These are phyloP conservation scores for Antigone vipio DNA, from an alignment of 2,113 vertebrate species.

Conservation along the genomic window DNA sequence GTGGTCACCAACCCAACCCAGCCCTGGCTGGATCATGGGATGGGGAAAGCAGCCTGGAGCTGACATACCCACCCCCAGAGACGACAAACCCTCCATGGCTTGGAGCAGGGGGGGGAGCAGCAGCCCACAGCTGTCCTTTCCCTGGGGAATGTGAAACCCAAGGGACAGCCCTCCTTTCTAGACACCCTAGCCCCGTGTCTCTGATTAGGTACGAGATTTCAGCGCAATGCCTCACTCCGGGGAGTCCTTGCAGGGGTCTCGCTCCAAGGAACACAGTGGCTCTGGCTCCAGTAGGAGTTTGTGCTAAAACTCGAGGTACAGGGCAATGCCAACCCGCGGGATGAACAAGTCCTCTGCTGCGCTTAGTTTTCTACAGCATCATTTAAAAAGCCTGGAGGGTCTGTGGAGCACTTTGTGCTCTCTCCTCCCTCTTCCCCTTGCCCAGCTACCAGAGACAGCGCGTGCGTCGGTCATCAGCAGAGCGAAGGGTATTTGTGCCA, in stretches of 20 bases:
- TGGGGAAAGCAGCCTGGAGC: neutral
- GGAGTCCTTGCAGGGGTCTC: neutral
- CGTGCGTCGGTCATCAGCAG: accelerated
- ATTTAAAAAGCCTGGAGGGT: neutral
- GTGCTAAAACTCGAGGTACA: neutral
- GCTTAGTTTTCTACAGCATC: neutral
- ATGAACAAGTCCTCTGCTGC: neutral
- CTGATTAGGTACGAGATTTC: neutral
- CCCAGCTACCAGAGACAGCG: neutral
- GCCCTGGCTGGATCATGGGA: neutral
- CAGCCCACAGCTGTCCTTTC: neutral
- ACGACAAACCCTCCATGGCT: neutral
- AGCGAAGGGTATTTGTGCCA: accelerated
- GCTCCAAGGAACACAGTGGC: accelerated
- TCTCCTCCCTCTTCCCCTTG: too few relatives aligned
- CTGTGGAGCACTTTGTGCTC: accelerated
- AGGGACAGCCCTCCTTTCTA: neutral
- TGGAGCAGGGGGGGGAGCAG: neutral
- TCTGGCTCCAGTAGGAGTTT: neutral
- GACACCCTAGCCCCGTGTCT: accelerated
- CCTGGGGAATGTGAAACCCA: accelerated
- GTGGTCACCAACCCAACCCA: neutral
- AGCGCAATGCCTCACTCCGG: accelerated
- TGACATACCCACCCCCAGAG: neutral
- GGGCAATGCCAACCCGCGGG: neutral